Conservation (phyloP, 2,113 vertebrate species). For the Motacilla alba region DNA sequence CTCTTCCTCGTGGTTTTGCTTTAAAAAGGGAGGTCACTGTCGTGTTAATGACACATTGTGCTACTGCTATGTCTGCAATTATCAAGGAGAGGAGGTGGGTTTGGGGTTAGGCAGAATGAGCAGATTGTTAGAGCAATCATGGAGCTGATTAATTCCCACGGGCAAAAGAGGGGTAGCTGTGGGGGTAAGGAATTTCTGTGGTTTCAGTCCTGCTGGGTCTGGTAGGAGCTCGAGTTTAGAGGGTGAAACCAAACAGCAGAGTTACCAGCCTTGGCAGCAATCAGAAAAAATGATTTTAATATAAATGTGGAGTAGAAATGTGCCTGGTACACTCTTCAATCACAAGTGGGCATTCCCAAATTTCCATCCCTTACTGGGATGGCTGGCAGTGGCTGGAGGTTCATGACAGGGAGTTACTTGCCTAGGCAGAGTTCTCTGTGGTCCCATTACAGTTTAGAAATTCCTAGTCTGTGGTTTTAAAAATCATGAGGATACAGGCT, state of each 20-base stretch:
- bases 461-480: not conserved
- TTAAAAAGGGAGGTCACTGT: constrained; percentile 11
- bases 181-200: not conserved
- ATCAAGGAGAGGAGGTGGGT: not conserved
- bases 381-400: not conserved
- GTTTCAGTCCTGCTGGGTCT: not conserved
- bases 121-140: not conserved
- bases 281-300: not conserved
- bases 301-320: not conserved
- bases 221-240: not conserved
- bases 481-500: not conserved
- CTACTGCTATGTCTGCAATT: not conserved
- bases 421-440: not conserved
- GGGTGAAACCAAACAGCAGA: not conserved
- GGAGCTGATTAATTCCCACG: not conserved
- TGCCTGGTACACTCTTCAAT: not conserved
- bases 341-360: not conserved
- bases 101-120: not conserved
- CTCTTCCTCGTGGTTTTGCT: not conserved
- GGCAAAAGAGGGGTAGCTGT: not conserved
- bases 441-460: not conserved
- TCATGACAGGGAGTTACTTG: not conserved
- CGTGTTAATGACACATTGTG: not conserved
- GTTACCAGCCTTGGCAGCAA: not conserved
- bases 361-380: not conserved